These are phyloP conservation scores for Matsumyia berberina DNA, from an alignment of 2,888 invertebrate species.

Conservation along the genomic window DNA sequence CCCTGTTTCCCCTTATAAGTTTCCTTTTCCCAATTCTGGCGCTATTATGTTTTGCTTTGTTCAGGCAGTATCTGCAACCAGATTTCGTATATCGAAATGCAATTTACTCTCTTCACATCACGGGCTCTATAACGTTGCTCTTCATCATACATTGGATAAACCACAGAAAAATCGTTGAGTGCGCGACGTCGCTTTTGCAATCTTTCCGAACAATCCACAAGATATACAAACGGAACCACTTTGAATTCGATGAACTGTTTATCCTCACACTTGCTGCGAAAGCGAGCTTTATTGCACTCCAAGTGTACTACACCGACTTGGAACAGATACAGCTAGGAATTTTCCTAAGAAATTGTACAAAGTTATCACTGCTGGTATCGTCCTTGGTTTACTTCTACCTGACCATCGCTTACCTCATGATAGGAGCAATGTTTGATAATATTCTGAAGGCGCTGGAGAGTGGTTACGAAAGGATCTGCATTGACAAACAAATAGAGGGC, in stretches of 20 bases:
- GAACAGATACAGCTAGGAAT: not conserved
- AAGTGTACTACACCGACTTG: not conserved
- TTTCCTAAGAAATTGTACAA: rapidly evolving
- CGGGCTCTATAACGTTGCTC: not conserved
- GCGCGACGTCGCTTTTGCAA: not conserved
- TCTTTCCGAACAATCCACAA: not conserved
- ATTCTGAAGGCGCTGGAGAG: conserved; percentile 8
- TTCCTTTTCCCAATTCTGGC: not conserved
- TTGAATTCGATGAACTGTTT: conserved; percentile 15
- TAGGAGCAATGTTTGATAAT: conserved; percentile 47
- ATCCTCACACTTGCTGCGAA: not conserved
- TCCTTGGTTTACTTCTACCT: conserved; percentile 20
- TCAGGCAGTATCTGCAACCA: not conserved
- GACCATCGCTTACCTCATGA: conserved; percentile 9
- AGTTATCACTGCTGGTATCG: not conserved
- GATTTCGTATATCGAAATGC: not conserved
- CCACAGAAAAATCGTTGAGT: not conserved
- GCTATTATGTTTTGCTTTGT: not conserved
- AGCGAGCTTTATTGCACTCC: not conserved
- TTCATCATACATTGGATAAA: conserved; percentile 6
- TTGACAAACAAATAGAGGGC: conserved; percentile 24
- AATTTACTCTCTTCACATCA: not conserved
- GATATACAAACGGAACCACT: conserved; percentile 10
- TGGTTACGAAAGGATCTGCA: conserved; percentile 6
- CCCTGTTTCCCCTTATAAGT: not conserved